Base-by-base conservation (phyloP, 2,113 vertebrate species). In the Anoplopoma fimbria region DNA sequence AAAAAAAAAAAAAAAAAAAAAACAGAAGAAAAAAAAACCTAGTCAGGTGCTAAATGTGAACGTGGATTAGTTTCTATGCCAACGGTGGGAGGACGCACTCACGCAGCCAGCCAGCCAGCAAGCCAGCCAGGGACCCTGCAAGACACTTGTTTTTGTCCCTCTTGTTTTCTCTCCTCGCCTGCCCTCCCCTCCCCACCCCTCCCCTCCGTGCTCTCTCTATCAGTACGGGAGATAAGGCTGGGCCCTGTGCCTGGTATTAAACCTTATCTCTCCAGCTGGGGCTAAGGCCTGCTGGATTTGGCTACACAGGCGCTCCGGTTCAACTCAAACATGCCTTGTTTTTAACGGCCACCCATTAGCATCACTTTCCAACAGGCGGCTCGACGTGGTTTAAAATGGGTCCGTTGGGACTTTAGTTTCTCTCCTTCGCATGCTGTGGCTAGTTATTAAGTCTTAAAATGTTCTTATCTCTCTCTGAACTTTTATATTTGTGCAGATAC, bases 1-100 rank as follows among this genome's bases (percentile, higher is more conserved):
- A 9, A 61, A 75, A 60, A 81, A 85, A 69, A 79, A 63, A 19
- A 55, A 77, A 75, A 85, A 87, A 75, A 81, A 79, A 90, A 74
- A n/a, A n/a, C n/a, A n/a, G n/a, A 79, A 63, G 15, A 55, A 77
- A 75, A 85, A 87, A 75, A 81, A 79, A 90, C 71, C 12, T 76
- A 91, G 93, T 95, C 93, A 95, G 94, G 94, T 95, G 94, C 91
- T 94, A 93, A 95, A 95, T 94, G 92, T 93, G 93, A 94, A 93
- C 86, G 86, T 89, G 94, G 94, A 95, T 95, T 95, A 93, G 94
- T 95, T 95, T 95, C 94, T 95, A 95, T 95, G 94, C 94, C 94
- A 95, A 95, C 94, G 91, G 93, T 82, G 75, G 77, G 90, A 92
- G 94, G 93, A 93, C 90, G 91, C 91, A 92, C 88, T 92, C 70